Evolutionary conservation across 2,113 vertebrate genomes (phyloP).

Genomic region (Ursus arctos): DNA sequence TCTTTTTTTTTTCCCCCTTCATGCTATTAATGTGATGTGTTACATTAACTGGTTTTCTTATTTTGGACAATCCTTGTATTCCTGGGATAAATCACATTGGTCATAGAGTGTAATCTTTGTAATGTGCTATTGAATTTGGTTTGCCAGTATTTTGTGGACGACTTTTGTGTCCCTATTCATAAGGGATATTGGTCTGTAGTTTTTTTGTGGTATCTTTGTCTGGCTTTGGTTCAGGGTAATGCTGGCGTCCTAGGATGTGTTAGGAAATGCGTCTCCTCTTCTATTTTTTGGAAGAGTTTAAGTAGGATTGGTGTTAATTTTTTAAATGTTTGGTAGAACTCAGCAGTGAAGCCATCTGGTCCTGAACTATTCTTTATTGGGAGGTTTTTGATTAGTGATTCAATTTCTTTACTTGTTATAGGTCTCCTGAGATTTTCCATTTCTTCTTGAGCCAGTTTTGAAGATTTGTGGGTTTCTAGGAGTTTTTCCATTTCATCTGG

Average conservation of each 20-base stretch:
- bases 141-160: not conserved
- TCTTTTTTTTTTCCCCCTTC: not conserved
- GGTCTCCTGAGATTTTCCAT: not conserved
- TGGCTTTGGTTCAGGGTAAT: not conserved
- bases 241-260: not conserved
- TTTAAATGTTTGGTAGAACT: not conserved
- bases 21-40: not conserved
- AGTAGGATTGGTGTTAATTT: not conserved
- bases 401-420: not conserved
- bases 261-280: not conserved
- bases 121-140: not conserved
- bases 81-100: not conserved
- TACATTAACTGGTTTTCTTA: not conserved
- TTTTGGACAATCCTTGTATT: not conserved
- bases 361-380: not conserved
- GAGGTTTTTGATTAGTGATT: not conserved
- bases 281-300: not conserved
- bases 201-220: not conserved
- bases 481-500: not conserved
- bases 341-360: not conserved
- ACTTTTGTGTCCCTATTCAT: not conserved
- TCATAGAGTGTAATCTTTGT: not conserved
- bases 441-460: not conserved
- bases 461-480: not conserved
- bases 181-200: not conserved